phyloP scores from a whole-genome alignment of 1,140 invertebrate genomes.

The Paraescarpia echinospica region DNA sequence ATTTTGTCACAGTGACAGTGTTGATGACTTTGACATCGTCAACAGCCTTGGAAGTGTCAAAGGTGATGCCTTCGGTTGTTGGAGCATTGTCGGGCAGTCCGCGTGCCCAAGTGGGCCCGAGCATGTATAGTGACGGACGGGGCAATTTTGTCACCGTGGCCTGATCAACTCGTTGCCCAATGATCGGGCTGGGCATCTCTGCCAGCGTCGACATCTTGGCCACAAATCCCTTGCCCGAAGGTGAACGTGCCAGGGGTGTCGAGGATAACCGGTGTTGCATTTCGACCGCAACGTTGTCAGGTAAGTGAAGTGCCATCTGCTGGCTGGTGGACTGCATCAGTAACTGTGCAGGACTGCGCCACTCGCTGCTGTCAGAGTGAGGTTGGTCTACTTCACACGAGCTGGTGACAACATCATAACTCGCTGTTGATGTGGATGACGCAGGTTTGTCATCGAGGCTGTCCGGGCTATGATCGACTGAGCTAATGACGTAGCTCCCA shows the following conservation, averaged over 20 bases:
- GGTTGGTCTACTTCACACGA: not conserved
- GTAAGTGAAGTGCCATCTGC: slow-evolving; percentile 36
- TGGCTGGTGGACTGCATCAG: slow-evolving; percentile 37
- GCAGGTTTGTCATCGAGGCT: not conserved
- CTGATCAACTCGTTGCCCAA: slow-evolving; percentile 7
- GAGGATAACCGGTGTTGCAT: slow-evolving; percentile 16
- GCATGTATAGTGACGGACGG: not conserved
- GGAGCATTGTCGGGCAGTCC: not conserved
- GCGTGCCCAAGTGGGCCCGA: not conserved
- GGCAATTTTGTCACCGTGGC: not conserved
- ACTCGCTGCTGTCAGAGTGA: slow-evolving; percentile 11
- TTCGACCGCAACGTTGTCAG: slow-evolving; percentile 34
- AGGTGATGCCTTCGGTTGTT: not conserved
- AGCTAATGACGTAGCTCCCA: not conserved
- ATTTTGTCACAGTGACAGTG: slow-evolving; percentile 15
- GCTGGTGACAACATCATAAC: not conserved
- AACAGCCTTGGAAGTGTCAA: not conserved
- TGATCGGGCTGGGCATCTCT: slow-evolving; percentile 7
- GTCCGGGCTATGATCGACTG: not conserved
- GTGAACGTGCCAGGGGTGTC: not conserved
- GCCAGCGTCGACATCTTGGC: not conserved
- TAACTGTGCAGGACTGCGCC: slow-evolving; percentile 32
- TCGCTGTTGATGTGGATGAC: not conserved
- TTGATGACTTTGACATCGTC: not conserved
- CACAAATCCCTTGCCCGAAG: not conserved